Base-by-base conservation (phyloP, 2,797 vertebrate species). In the Acanthiza pusilla region DNA sequence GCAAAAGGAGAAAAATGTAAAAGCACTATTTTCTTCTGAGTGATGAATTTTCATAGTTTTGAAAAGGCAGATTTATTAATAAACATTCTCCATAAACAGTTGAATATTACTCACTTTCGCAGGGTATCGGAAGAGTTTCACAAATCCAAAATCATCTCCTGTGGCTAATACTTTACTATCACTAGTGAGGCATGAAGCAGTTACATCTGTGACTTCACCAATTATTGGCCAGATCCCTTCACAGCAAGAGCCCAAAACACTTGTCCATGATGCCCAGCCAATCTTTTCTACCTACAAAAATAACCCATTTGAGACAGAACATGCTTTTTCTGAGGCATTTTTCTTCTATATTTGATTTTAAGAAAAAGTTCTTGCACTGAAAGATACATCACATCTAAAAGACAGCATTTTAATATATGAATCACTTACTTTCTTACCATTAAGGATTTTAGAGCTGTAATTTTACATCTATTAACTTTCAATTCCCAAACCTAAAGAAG, bases 131-230 rank as follows among this genome's bases (percentile, higher is more conserved):
- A 99, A 99, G 71, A 99, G 98, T 96, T 99, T 99, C 96, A 99
- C 98, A 94, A 99, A 99, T 97, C 99, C 99, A 95, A 99, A 98
- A 96, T 99, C 99, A 96, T 99, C 99, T 93, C 99, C 99, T 58
- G 99, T 99, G 66, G 99, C 99, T 74, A 99, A 97, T 61, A 99
- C 98, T 97, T 98, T 99, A 95, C 94, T 98, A 95, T 99, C 98
- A 70, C 97, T 98, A 94, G 98, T 99, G 95, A 99, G 99, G 97
- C 99, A 99, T 63, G 99, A 98, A 42, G 99, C 90, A 58, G 98
- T 99, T 92, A 99, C 98, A 88, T 99, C 99, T 1, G 99, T 98
- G 97, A 99, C 98, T 97, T 99, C 99, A 63, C 98, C 99, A 97
- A 99, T 98, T 97, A 99, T 98, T 63, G 99, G 99, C 99, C 99